Percentiles rank a stretch among this genome's conserved stretches.
Evolutionary conservation across 1,140 invertebrate genomes (phyloP).

Genomic region (Cephus cinctus): DNA sequence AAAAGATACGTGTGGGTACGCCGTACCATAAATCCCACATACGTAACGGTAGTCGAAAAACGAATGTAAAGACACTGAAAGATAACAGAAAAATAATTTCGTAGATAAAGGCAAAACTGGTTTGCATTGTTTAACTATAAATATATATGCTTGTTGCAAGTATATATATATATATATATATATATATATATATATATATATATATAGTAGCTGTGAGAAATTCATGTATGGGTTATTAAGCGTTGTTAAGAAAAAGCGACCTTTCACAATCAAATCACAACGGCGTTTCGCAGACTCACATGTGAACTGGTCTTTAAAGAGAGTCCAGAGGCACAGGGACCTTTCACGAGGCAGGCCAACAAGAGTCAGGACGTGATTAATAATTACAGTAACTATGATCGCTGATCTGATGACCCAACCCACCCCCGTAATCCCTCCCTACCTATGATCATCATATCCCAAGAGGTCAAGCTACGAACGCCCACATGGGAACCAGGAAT

Average conservation of each 20-base stretch:
- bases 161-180: background rate
- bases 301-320: too few species aligned
- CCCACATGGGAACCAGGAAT: slow-evolving; percentile 35
- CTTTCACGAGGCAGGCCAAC: slow-evolving; percentile 9
- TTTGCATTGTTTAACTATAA: too few species aligned
- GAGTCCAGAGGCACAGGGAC: too few species aligned
- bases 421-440: too few species aligned
- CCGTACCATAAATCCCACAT: too few species aligned
- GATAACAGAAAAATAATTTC: too few species aligned
- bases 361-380: slow-evolving; percentile 36
- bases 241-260: background rate
- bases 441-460: too few species aligned
- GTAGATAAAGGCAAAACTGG: too few species aligned
- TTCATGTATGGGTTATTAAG: background rate
- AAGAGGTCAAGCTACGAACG: slow-evolving; percentile 31
- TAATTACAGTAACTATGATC: slow-evolving; percentile 42
- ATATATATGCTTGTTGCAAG: background rate
- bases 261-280: background rate
- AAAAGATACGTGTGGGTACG: too few species aligned
- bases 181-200: background rate
- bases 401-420: slow-evolving; percentile 45
- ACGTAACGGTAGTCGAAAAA: too few species aligned
- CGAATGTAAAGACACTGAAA: too few species aligned
- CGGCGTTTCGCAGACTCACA: too few species aligned
- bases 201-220: background rate